Base-by-base conservation (phyloP, 2,888 invertebrate species). In the Magallana nippona region DNA sequence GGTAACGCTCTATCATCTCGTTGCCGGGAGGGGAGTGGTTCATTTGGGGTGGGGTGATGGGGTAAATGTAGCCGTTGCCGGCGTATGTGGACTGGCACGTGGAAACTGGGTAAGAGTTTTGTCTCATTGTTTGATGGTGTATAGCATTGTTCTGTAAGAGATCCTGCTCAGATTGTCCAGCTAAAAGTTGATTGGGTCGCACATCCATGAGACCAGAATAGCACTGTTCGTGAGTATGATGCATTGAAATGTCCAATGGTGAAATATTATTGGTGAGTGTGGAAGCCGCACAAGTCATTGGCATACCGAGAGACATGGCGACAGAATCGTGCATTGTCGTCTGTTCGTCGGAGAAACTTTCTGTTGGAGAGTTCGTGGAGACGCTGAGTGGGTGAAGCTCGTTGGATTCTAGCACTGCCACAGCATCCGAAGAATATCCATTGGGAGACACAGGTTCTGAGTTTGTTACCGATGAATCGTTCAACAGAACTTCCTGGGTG, bases 151-250 rank as follows among this genome's bases (percentile, higher is more conserved):
- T 82, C 3, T 63, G 27, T 15, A 44, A 27, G 22, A 55, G 44
- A 15, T 71, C 63, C 55, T 71, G 79, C 27, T 79, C 15, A 19
- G 58, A 78, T 84, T 77, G 79, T 62, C 79, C 78, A 1, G 84
- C 84, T 56, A 84, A 77, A 3, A 44, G 79, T 78, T 87, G 87
- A 62, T 86, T n/a, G 10, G 86, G 86, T 63, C 87, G 19, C 10
- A 71, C 55, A 15, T 82, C 82, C n/a, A 88, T 11, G 85, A 85
- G 60, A 85, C 88, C 71, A 85, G 89, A 78, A 86, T 63, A 86
- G 79, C 85, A 88, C 97, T 98, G 95, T 98, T 98, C 95, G 98
- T 98, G 95, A 98, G 98, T 98, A 97, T 98, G 90, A 97, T 97
- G 92, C 97, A 95, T 90, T 97, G 71, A 11, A 63, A 82, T 82